Evolutionary conservation across 2,797 vertebrate genomes (phyloP).

Genomic region (Tachyglossus aculeatus): DNA sequence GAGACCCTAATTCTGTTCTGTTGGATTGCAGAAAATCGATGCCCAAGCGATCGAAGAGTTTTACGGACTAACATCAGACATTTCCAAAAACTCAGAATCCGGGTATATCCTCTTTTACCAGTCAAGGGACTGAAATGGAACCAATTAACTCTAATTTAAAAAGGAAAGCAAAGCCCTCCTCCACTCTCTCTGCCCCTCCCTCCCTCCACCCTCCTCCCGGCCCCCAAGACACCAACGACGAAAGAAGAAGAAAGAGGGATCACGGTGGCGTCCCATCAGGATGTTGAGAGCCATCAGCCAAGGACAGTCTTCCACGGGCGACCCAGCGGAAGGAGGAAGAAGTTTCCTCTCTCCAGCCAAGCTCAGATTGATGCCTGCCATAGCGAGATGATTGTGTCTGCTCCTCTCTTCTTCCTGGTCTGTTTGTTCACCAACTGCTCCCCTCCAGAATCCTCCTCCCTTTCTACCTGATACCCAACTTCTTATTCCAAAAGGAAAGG

Average conservation of each 20-base stretch:
- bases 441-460: slow-evolving; percentile 66
- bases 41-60: slow-evolving; percentile 99
- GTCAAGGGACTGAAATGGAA: slow-evolving; percentile 91
- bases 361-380: slow-evolving; percentile 32
- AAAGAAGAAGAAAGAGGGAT: slow-evolving; percentile 52
- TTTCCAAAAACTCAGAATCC: slow-evolving; percentile 99
- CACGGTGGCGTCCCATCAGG: slow-evolving; percentile 40
- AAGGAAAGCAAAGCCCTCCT: too few species aligned
- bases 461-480: slow-evolving; percentile 67
- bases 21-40: slow-evolving; percentile 90
- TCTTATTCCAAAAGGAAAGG: slow-evolving; percentile 51
- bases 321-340: background rate
- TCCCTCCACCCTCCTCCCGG: too few species aligned
- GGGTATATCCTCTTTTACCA: slow-evolving; percentile 99
- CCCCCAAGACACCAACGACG: too few species aligned
- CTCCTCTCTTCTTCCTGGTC: slow-evolving; percentile 62
- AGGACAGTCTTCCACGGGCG: slow-evolving; percentile 43
- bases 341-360: slow-evolving; percentile 9
- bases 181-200: too few species aligned
- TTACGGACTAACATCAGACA: slow-evolving; percentile 97
- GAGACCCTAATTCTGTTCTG: slow-evolving; percentile 14
- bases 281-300: slow-evolving; percentile 19
- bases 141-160: too few species aligned
- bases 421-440: slow-evolving; percentile 44
- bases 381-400: slow-evolving; percentile 48